A percentile compares a stretch with the other conserved stretches of the same genome.
phyloP scores from a whole-genome alignment of 2,797 vertebrate species.

The Pseudochaenichthys georgianus region DNA sequence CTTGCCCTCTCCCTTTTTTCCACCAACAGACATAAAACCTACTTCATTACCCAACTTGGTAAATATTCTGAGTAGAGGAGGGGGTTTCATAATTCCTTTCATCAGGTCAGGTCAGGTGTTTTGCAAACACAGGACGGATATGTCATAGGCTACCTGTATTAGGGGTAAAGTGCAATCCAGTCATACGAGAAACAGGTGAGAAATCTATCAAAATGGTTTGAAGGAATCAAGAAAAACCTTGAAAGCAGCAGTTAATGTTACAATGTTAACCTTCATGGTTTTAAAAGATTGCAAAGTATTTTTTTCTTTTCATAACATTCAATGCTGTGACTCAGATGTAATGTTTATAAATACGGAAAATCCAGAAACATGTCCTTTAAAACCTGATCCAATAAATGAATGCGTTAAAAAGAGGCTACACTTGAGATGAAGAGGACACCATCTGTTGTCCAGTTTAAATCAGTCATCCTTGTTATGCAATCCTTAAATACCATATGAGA shows the following conservation, averaged over 20 bases:
- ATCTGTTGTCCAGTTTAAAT: constrained; percentile 42
- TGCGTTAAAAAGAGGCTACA: constrained; percentile 13
- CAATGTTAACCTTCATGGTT: background rate
- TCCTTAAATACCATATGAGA: constrained; percentile 62
- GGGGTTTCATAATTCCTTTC: background rate
- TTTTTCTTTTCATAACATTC: background rate
- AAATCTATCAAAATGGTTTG: background rate
- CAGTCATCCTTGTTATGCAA: constrained; percentile 65
- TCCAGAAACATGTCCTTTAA: constrained; percentile 12
- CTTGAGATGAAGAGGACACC: constrained; percentile 15
- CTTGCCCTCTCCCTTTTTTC: constrained; percentile 12
- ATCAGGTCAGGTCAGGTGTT: background rate
- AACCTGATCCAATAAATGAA: constrained; percentile 13
- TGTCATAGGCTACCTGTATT: background rate
- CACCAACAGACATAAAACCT: constrained; percentile 16
- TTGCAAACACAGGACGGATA: background rate
- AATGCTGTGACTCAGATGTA: background rate
- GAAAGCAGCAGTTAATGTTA: background rate
- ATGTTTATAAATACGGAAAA: background rate
- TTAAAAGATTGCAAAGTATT: background rate
- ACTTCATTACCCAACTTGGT: constrained; percentile 26
- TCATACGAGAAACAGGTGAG: background rate
- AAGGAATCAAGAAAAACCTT: background rate
- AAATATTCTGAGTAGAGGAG: constrained; percentile 23
- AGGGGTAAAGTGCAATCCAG: background rate